Evolutionary conservation across 1,140 invertebrate species (phyloP).

Genomic region (Heliconius hewitsoni): DNA sequence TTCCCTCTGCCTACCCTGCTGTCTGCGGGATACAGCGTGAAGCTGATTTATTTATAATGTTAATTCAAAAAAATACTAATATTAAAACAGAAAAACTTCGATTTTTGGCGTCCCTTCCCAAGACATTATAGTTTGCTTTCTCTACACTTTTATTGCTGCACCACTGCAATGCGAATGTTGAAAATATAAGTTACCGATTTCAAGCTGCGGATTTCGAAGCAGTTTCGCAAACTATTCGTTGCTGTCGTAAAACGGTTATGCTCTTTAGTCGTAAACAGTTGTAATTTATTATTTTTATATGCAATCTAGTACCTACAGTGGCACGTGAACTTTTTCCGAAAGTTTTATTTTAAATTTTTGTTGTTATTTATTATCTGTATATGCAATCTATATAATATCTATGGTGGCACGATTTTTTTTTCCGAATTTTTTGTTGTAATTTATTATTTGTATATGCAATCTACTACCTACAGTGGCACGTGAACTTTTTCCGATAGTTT

Average conservation of each 20-base stretch:
- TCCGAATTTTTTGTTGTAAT: neutral
- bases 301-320: neutral
- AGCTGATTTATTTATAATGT: too few species aligned
- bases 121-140: conserved; percentile 3
- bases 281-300: conserved; percentile 17
- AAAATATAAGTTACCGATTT: conserved; percentile 18
- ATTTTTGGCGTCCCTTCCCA: neutral
- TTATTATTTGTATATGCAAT: conserved; percentile 14
- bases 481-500: conserved; percentile 43
- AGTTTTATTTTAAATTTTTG: conserved; percentile 35
- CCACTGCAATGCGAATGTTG: conserved; percentile 11
- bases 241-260: conserved; percentile 10
- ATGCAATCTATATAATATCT: neutral
- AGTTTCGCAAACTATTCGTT: conserved; percentile 10
- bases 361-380: neutral
- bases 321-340: conserved; percentile 30
- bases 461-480: neutral
- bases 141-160: conserved; percentile 10
- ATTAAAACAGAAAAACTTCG: neutral
- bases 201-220: conserved; percentile 13
- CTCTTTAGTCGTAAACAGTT: conserved; percentile 8
- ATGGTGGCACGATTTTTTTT: conserved; percentile 14
- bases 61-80: neutral
- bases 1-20: too few species aligned
- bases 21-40: too few species aligned